Conservation (phyloP, 2,113 vertebrate genomes). For the Mormoops blainvillei region DNA sequence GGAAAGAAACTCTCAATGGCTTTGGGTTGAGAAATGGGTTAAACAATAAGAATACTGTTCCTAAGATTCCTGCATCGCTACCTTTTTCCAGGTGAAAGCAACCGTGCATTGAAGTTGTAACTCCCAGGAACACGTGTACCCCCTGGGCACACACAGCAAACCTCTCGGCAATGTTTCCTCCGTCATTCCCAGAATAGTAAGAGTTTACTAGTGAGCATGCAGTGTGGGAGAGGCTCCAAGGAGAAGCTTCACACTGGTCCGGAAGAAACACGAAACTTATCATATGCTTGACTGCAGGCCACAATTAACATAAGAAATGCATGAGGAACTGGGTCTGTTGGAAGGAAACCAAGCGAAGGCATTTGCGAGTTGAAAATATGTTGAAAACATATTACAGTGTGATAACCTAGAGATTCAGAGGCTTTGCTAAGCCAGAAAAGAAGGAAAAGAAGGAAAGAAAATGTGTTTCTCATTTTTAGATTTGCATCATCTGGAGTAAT, state of each 20-base stretch:
- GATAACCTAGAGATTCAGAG: constrained; percentile 32
- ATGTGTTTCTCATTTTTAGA: constrained; percentile 42
- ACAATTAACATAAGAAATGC: not conserved
- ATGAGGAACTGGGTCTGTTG: not conserved
- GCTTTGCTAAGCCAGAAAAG: constrained; percentile 41
- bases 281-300: not conserved
- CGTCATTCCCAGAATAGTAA: not conserved
- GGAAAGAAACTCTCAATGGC: not conserved
- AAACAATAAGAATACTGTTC: not conserved
- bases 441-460: constrained; percentile 20
- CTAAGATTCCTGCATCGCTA: not conserved
- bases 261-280: not conserved
- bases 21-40: not conserved
- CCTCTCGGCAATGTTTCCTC: not conserved
- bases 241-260: not conserved
- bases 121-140: not conserved
- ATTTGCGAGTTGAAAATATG: constrained; percentile 28
- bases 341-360: constrained; percentile 33
- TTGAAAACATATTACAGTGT: constrained; percentile 33
- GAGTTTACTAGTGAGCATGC: not conserved
- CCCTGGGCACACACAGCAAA: not conserved
- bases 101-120: not conserved
- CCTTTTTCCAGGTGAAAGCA: not conserved
- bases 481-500: constrained; percentile 23
- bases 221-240: not conserved